phyloP scores from a whole-genome alignment of 2,888 invertebrate species.

The Hydropsyche betteni region DNA sequence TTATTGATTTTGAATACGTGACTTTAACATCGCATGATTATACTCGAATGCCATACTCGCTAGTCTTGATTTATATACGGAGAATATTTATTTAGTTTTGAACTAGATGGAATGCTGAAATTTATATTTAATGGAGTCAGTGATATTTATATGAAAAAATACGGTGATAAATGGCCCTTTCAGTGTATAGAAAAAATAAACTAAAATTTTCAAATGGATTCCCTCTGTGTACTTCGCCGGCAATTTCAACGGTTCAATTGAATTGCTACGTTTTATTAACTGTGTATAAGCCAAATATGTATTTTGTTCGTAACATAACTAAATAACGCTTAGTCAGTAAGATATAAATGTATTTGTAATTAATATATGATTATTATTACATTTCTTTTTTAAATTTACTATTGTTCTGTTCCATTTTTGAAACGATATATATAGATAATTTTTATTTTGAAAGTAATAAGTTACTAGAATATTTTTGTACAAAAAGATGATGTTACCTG shows the following conservation, averaged over 20 bases:
- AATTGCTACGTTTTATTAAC: conserved; percentile 12
- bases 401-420: conserved; percentile 1
- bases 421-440: conserved; percentile 37
- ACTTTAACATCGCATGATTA: background rate
- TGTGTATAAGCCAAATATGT: conserved; percentile 19
- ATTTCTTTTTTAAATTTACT: conserved; percentile 12
- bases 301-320: conserved; percentile 18
- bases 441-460: conserved; percentile 37
- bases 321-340: conserved; percentile 4
- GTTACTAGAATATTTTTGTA: conserved; percentile 48
- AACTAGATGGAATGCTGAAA: conserved; percentile 1
- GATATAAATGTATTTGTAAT: conserved; percentile 24
- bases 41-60: background rate
- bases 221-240: background rate
- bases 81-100: background rate
- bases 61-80: conserved; percentile 9
- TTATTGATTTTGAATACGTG: conserved; percentile 11
- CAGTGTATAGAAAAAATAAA: conserved; percentile 3
- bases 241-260: conserved; percentile 13
- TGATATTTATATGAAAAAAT: background rate
- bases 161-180: conserved; percentile 12
- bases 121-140: conserved; percentile 1
- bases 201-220: background rate
- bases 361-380: conserved; percentile 1
- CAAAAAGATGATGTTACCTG: conserved; percentile 47